A percentile compares a stretch with the other conserved stretches of the same genome.
Evolutionary conservation across 2,113 vertebrate genomes (phyloP).

Genomic region (Heteronetta atricapilla): DNA sequence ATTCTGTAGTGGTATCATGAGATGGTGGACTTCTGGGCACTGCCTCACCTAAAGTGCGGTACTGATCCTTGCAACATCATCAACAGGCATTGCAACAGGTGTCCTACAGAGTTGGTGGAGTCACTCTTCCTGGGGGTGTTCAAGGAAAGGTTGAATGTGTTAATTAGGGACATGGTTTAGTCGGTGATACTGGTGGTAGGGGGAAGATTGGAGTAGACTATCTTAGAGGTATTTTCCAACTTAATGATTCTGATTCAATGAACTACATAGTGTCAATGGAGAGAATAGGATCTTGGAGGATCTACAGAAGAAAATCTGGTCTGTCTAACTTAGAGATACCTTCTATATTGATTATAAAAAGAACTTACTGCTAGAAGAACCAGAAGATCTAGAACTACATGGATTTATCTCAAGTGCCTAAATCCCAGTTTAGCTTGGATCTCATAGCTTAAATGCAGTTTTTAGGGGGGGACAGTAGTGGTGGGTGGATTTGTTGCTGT

Average conservation of each 20-base stretch:
- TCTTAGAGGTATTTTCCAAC: too few relatives aligned
- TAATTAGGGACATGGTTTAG: too few relatives aligned
- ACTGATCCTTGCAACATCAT: rapidly evolving
- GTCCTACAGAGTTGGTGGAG: too few relatives aligned
- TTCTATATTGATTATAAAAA: neutral
- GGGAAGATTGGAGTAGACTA: too few relatives aligned
- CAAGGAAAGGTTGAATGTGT: too few relatives aligned
- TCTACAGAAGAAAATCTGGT: neutral
- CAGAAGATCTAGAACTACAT: neutral
- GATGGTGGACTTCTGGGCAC: neutral
- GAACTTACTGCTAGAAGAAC: neutral
- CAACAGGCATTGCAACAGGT: neutral
- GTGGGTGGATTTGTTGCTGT: neutral
- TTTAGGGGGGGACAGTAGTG: too few relatives aligned
- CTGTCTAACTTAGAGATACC: neutral
- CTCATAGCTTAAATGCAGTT: neutral
- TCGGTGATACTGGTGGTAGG: too few relatives aligned
- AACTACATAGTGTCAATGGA: neutral
- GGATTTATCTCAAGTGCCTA: neutral
- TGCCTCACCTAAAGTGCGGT: neutral
- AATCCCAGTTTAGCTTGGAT: neutral
- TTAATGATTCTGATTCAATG: too few relatives aligned
- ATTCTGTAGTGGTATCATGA: neutral
- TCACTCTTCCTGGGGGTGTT: too few relatives aligned
- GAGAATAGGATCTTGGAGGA: neutral